Base-by-base conservation (phyloP, 2,888 invertebrate genomes). In the Danaus chrysippus region DNA sequence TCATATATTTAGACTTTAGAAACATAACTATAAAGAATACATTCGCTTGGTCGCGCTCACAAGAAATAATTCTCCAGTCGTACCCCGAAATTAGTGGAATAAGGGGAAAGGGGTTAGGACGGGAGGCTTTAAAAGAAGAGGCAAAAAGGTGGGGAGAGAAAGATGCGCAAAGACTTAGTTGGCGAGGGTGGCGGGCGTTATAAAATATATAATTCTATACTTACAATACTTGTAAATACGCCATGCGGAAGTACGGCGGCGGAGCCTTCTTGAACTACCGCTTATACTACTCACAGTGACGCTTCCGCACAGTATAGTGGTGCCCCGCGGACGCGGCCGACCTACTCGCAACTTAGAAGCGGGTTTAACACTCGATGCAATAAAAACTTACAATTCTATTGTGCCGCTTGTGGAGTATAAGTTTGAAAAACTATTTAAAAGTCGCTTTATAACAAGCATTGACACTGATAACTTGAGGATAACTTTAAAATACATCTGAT, bases 171-270 rank as follows among this genome's bases (percentile, higher is more conserved):
- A 90, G 90, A 90, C 90, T 90, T 90, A 90, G 90, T 90, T 90
- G 84, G 87, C 86, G 86, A 80, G 87, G 86, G 86, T 68, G 73
- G 72, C 76, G 78, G 87, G 88, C 82, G 89, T 90, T 91, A 90
- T 90, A 90, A 91, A 91, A 91, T 91, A 90, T 91, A 91, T 91
- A 91, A 91, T 91, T 91, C 90, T 91, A 91, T 90, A 90, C 91
- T 91, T 90, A 91, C 91, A 91, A 91, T 91, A 91, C 91, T 91
- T 91, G 91, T 91, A 91, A 91, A 91, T 91, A 91, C 90, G 89
- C 83, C 79, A 89, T 86, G 88, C 90, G 91, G 91, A 90, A 91
- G 88, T 87, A 83, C 75, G 68, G 56, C 71, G 79, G 63, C 43
- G 43, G 46, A 34, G 10, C 3, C 13, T 65, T 59, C 67, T 85